A percentile compares a stretch with the other conserved stretches of the same genome.
Evolutionary conservation across 2,888 invertebrate genomes (phyloP).

Genomic region (Drepanosiphum platanoidis): DNA sequence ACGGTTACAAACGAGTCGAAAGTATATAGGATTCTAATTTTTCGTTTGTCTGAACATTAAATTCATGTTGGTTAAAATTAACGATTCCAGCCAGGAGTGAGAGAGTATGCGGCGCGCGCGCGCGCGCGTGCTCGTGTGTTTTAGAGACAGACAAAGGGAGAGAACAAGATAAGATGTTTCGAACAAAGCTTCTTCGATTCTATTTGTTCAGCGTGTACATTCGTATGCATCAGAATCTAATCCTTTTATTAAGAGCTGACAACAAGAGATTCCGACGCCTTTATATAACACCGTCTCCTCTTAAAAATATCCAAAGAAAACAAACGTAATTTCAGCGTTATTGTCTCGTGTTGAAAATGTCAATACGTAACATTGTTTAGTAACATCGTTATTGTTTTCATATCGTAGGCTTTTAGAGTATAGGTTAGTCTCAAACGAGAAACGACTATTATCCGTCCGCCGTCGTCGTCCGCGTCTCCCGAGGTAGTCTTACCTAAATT

Average conservation of each 20-base stretch:
- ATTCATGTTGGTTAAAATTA: no score
- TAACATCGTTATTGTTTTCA: background rate
- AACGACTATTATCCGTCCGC: background rate
- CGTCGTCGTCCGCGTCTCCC: no score
- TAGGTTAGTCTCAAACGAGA: background rate
- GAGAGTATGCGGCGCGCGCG: no score
- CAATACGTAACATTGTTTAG: background rate
- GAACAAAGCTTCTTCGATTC: slow-evolving; percentile 16
- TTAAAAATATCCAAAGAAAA: background rate
- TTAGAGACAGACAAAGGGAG: background rate
- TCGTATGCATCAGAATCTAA: background rate
- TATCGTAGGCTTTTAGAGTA: background rate
- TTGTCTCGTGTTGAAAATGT: background rate
- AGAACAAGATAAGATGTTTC: background rate
- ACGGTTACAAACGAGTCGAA: no score
- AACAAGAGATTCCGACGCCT: background rate
- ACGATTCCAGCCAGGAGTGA: no score
- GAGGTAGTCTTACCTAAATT: background rate
- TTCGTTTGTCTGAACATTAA: no score
- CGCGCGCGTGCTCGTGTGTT: no score
- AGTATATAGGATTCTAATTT: no score
- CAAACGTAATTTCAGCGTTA: background rate
- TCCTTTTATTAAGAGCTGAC: background rate
- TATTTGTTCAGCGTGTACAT: background rate
- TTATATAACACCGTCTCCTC: background rate